Evolutionary conservation across 2,888 invertebrate genomes (phyloP), one percentile per base, ranked within the genome.

Genomic region (Conops quadrifasciatus): DNA sequence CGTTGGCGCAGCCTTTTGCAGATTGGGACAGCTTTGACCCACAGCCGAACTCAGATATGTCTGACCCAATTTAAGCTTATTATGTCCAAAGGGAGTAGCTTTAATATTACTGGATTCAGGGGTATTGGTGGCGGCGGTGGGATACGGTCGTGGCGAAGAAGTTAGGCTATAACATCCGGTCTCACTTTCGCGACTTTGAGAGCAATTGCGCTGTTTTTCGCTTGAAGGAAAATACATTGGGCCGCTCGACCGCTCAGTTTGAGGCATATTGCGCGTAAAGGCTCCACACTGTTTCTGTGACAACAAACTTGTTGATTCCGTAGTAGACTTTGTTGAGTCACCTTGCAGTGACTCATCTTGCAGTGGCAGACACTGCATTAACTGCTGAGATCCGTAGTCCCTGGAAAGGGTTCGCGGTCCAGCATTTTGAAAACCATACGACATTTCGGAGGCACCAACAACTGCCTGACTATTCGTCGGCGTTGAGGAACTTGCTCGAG

Each of bases 11-110:
- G 26, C 21, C 47, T 67, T 71, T 43, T 71, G 75, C 47, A 70
- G 75, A 13, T 72, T 66, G 24, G 72, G 70, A 63, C 74, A 73
- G 60, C 73, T 75, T 19, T 75, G 74, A 9, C 75, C 73, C 11
- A 77, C 56, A 70, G 75, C 76, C 24, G 81, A 77, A 66, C 79
- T 80, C 72, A 79, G 76, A 71, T 80, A 80, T 1, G 79, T 79
- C 71, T 81, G 83, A 2, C 80, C 82, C 43, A 86, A 72, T 79
- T 86, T 86, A 2, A 85, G 81, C 78, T 86, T 86, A 70, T 86
- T 86, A 74, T 86, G 86, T 1, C 85, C 85, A 79, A 84, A 86
- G 11, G 81, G 82, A 19, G 84, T 83, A 2, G 83, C 80, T 74
- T 83, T 83, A 26, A 82, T 78, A 71, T 78, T 80, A 4, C 81